phyloP scores from a whole-genome alignment of 2,888 invertebrate genomes.

The Amphipyra berbera region DNA sequence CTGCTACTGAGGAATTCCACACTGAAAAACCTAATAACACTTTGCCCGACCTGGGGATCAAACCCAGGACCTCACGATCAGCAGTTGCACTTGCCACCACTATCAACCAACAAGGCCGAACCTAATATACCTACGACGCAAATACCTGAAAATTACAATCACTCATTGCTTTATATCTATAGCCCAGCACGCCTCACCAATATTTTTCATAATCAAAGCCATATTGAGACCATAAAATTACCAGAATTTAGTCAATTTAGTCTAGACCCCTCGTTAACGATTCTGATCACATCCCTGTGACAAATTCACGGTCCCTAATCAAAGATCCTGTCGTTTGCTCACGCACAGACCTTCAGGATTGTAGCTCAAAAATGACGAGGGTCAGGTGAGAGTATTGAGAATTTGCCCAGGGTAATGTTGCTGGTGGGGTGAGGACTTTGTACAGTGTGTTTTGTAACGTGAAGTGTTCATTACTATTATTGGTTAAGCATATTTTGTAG shows the following conservation, averaged over 20 bases:
- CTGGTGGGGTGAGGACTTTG: neutral
- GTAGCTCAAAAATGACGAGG: conserved; percentile 2
- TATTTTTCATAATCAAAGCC: conserved; percentile 21
- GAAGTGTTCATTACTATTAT: too few species aligned
- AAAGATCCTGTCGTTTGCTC: neutral
- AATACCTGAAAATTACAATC: too few species aligned
- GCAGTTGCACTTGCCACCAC: too few species aligned
- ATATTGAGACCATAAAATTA: conserved; percentile 22
- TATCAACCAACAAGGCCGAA: too few species aligned
- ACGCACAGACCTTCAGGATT: neutral
- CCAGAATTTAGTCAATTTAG: conserved; percentile 1
- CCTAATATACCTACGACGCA: too few species aligned
- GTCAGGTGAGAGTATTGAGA: neutral
- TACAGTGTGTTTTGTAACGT: too few species aligned
- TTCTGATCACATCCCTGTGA: conserved; percentile 16
- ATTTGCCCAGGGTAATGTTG: neutral
- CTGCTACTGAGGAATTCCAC: too few species aligned
- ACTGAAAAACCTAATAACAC: too few species aligned
- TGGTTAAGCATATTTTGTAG: too few species aligned
- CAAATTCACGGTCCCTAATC: conserved; percentile 20
- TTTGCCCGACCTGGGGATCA: too few species aligned
- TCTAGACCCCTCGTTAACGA: conserved; percentile 29
- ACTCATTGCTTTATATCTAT: too few species aligned
- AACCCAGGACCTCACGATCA: too few species aligned
- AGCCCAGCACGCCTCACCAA: conserved; percentile 14